A percentile compares a stretch with the other conserved stretches of the same genome.
Evolutionary conservation across 35 echinoderm and acorn worm genomes (phyloP).

Genomic region (Antedon bifida): DNA sequence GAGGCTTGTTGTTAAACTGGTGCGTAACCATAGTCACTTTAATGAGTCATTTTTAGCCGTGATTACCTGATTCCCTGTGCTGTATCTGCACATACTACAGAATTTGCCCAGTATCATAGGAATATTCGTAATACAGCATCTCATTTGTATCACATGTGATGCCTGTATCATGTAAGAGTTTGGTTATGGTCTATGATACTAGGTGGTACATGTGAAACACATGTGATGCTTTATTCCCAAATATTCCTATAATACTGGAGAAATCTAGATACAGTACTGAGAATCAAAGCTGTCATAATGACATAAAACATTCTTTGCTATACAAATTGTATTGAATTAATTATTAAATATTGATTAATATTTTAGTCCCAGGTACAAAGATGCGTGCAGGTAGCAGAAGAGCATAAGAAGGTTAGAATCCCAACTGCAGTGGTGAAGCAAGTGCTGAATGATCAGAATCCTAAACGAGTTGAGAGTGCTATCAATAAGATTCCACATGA

Average conservation of each 20-base stretch:
- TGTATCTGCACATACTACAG: neutral
- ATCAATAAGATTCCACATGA: constrained; percentile 65
- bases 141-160: too few relatives aligned
- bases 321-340: too few relatives aligned
- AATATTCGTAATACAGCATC: too few relatives aligned
- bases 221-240: too few relatives aligned
- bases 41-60: neutral
- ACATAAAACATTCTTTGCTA: too few relatives aligned
- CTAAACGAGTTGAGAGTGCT: constrained; percentile 43
- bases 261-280: too few relatives aligned
- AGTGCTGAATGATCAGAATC: constrained; percentile 46
- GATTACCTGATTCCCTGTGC: neutral
- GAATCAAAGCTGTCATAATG: too few relatives aligned
- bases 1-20: constrained; percentile 52
- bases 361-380: constrained; percentile 48
- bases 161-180: too few relatives aligned
- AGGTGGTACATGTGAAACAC: too few relatives aligned
- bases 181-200: too few relatives aligned
- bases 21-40: constrained; percentile 4
- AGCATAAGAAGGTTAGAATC: constrained; percentile 43
- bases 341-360: neutral
- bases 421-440: constrained; percentile 45
- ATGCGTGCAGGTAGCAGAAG: constrained; percentile 55
- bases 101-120: neutral
- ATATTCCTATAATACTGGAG: too few relatives aligned